phyloP scores from a whole-genome alignment of 2,797 vertebrate species.

The Galaxias olidus region DNA sequence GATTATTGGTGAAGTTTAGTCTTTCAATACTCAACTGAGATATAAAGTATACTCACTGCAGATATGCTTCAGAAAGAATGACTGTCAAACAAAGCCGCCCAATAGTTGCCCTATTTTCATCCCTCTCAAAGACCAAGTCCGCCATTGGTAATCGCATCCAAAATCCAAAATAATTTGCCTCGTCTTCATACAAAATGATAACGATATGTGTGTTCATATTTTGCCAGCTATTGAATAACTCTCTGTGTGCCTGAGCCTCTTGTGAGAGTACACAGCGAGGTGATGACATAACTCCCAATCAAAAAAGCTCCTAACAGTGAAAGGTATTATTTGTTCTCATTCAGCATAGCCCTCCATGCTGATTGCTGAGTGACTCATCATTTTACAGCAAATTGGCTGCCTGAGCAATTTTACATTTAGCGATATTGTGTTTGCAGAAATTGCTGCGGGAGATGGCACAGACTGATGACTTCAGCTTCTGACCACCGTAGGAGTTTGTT shows the following conservation, averaged over 20 bases:
- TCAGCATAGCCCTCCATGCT: conserved; percentile 43
- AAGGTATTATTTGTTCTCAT: conserved; percentile 54
- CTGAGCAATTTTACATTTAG: conserved; percentile 24
- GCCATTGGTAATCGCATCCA: neutral
- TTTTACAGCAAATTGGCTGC: conserved; percentile 45
- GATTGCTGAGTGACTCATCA: conserved; percentile 55
- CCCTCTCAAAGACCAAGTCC: too few species aligned
- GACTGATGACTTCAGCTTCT: conserved; percentile 4
- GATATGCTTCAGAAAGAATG: too few species aligned
- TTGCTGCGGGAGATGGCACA: conserved; percentile 12
- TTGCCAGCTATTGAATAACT: conserved; percentile 20
- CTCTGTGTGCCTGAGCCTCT: conserved; percentile 22
- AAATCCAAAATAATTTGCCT: neutral
- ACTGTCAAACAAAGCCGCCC: too few species aligned
- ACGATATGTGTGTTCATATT: conserved; percentile 2
- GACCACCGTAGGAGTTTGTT: too few species aligned
- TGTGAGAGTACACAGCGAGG: conserved; percentile 12
- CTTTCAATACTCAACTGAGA: too few species aligned
- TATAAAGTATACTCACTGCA: too few species aligned
- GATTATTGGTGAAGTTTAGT: too few species aligned
- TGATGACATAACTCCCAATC: conserved; percentile 43
- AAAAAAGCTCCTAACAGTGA: conserved; percentile 35
- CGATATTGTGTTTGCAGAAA: conserved; percentile 14
- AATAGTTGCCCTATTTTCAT: too few species aligned
- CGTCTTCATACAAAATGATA: conserved; percentile 1